Conservation (phyloP, 2,888 invertebrate species). For the Leucoptera coffeella region DNA sequence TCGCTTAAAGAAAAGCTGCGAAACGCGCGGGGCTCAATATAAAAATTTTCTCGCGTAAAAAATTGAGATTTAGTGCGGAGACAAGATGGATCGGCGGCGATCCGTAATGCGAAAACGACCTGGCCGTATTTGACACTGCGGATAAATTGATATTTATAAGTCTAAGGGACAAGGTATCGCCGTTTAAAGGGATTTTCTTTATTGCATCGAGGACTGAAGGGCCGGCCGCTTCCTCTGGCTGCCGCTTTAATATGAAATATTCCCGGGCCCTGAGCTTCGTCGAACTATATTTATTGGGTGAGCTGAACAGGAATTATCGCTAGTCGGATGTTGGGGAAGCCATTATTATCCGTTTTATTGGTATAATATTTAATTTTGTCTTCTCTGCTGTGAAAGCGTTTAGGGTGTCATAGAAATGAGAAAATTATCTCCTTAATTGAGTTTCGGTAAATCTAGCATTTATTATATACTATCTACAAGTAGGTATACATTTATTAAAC, state of each 20-base stretch:
- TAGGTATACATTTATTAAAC: too few species aligned
- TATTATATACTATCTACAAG: too few species aligned
- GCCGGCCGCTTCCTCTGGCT: constrained; percentile 38
- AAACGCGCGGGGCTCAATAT: constrained; percentile 9
- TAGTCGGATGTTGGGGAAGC: constrained; percentile 37
- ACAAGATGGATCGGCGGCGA: constrained; percentile 25
- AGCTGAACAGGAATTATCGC: constrained; percentile 37
- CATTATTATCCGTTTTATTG: constrained; percentile 51
- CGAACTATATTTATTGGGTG: constrained; percentile 47
- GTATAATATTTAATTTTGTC: constrained; percentile 52
- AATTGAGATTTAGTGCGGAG: constrained; percentile 22
- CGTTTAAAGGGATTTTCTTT: constrained; percentile 51
- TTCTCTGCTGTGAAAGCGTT: constrained; percentile 19
- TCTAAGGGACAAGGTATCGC: constrained; percentile 32
- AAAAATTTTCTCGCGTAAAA: constrained; percentile 21
- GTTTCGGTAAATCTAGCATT: constrained; percentile 7
- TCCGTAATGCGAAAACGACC: constrained; percentile 41
- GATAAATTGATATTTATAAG: constrained; percentile 55
- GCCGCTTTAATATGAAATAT: constrained; percentile 47
- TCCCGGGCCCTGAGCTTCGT: constrained; percentile 40
- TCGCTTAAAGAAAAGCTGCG: too few species aligned
- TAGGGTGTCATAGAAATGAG: constrained; percentile 34
- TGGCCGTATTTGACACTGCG: constrained; percentile 39
- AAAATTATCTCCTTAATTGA: constrained; percentile 18
- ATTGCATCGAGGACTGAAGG: constrained; percentile 36